A percentile compares a stretch with the other conserved stretches of the same genome.
These are phyloP conservation scores for Siniperca scherzeri DNA, from an alignment of 2,797 vertebrate genomes.

Conservation along the genomic window DNA sequence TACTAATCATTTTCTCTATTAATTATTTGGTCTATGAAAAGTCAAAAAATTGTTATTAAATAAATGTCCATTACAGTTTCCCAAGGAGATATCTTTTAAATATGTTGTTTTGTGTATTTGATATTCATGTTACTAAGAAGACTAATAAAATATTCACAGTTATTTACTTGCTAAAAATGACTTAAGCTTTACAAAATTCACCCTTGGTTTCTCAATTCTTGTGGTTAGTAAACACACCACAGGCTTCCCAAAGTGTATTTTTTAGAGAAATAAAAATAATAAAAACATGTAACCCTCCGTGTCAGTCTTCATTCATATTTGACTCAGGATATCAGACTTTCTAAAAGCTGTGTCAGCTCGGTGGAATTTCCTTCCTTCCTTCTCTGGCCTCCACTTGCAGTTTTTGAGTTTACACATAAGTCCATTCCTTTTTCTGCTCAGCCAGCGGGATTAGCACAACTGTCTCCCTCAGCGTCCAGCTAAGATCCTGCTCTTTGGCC, in stretches of 20 bases:
- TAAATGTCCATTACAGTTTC: not conserved
- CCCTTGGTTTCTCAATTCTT: not conserved
- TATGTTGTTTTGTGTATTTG: not conserved
- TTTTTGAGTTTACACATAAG: slow-evolving; percentile 53
- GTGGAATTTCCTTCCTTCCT: slow-evolving; percentile 44
- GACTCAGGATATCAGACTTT: slow-evolving; percentile 10
- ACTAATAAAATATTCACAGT: not conserved
- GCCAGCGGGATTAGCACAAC: slow-evolving; percentile 71
- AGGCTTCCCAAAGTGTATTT: not conserved
- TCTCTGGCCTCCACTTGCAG: slow-evolving; percentile 28
- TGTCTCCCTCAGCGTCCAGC: slow-evolving; percentile 70
- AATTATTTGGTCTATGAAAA: not conserved
- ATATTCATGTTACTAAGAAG: not conserved
- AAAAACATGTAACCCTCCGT: not conserved
- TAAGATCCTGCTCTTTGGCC: slow-evolving; percentile 59
- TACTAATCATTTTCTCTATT: not conserved
- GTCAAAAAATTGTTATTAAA: not conserved
- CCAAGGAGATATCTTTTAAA: not conserved
- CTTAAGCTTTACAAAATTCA: not conserved
- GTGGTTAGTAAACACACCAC: not conserved
- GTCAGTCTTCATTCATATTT: slow-evolving; percentile 26
- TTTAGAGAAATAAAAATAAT: too few relatives aligned
- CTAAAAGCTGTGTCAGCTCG: slow-evolving; percentile 50
- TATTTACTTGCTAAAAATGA: not conserved
- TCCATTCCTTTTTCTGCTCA: slow-evolving; percentile 65